Base-by-base conservation (phyloP, 2,113 vertebrate genomes). In the Notechis scutatus region DNA sequence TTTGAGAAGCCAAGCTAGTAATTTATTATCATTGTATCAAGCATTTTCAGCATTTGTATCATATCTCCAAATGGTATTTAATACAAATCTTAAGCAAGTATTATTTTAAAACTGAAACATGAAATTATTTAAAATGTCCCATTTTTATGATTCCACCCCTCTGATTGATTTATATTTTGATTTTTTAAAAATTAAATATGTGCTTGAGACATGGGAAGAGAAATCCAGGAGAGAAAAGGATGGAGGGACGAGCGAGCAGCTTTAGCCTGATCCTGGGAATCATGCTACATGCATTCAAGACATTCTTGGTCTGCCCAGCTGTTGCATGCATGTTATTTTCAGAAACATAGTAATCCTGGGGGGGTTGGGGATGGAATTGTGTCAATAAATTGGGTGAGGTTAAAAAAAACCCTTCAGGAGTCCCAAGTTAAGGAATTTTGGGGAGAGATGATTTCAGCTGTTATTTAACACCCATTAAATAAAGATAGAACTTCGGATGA, bases 311-410 rank as follows among this genome's bases (percentile, higher is more conserved):
- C 57, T 56, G 88, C 96, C 86, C 97, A 97, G 96, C 96, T 97
- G 97, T 97, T 96, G 96, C 12, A 8, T 92, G 64, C 9, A 86
- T 88, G 92, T 97, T 98, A 98, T 98, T 97, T 97, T 97, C 96
- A 97, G 97, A 97, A 96, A 94, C 94, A 92, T 94, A 95, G 21
- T 97, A 97, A 97, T 97, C 96, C 86, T 0, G 0, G 0, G 92
- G 94, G 95, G 96, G 96, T 96, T 95, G 95, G 86, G 96, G 94
- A 95, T 94, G 92, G 95, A 96, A 97, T 95, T 95, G 93, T 95
- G 96, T 93, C 91, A 97, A 96, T 97, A 96, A 29, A 12, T 94
- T 0, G 93, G 91, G 94, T 94, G 90, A 95, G 86, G 96, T 93
- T 69, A 15, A 69, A 88, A 95, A 96, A 93, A 94, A 0, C 0